These are phyloP conservation scores for Drosophila demipolita DNA, from an alignment of 2,888 invertebrate species.

Conservation along the genomic window DNA sequence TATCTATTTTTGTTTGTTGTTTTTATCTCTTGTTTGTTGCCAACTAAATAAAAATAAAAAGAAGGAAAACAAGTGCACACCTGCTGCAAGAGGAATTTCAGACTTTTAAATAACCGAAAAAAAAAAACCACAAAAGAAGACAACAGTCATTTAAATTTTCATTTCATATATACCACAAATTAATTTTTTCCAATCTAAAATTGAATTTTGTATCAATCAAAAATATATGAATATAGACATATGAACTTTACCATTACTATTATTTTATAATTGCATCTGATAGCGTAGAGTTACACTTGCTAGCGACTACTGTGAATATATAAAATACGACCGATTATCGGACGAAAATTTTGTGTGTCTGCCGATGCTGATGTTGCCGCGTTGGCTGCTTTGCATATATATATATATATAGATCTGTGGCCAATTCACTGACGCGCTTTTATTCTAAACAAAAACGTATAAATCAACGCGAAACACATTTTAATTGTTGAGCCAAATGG, in stretches of 20 bases:
- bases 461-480: slow-evolving; percentile 55
- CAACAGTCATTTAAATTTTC: slow-evolving; percentile 58
- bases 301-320: neutral
- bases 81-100: slow-evolving; percentile 77
- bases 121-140: slow-evolving; percentile 58
- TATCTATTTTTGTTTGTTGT: slow-evolving; percentile 50
- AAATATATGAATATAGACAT: neutral
- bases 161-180: slow-evolving; percentile 28
- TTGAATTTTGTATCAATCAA: too few relatives aligned
- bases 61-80: slow-evolving; percentile 60
- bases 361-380: slow-evolving; percentile 13
- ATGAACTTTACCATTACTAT: neutral
- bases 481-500: slow-evolving; percentile 71
- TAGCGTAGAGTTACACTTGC: neutral
- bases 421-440: slow-evolving; percentile 58
- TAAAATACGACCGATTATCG: neutral
- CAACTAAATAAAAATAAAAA: slow-evolving; percentile 7
- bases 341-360: slow-evolving; percentile 9
- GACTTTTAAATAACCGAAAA: slow-evolving; percentile 60
- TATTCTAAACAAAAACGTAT: slow-evolving; percentile 56
- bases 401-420: slow-evolving; percentile 55
- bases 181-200: neutral
- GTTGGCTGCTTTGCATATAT: slow-evolving; percentile 43
- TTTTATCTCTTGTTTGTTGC: slow-evolving; percentile 64
- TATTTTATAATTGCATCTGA: neutral